These are phyloP conservation scores for Platysternon megacephalum DNA, from an alignment of 2,113 vertebrate genomes.

Conservation along the genomic window DNA sequence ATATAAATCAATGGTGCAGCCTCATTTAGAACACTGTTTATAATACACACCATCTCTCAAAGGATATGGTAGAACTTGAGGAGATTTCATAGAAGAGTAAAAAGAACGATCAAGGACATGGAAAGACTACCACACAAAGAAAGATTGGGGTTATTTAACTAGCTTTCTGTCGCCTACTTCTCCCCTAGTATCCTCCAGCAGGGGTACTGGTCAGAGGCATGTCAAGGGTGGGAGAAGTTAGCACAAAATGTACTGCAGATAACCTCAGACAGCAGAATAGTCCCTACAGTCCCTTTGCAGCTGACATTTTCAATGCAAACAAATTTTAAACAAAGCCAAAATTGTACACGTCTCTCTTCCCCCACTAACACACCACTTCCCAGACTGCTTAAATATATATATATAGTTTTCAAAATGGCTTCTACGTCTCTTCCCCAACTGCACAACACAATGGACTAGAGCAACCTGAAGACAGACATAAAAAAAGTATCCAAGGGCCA, in stretches of 20 bases:
- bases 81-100: background rate
- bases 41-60: background rate
- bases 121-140: background rate
- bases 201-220: background rate
- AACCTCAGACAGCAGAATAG: background rate
- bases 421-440: background rate
- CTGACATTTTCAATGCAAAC: background rate
- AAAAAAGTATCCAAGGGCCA: background rate
- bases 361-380: background rate
- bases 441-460: background rate
- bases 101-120: background rate
- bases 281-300: background rate
- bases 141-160: background rate
- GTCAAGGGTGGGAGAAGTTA: background rate
- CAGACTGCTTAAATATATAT: too few species aligned
- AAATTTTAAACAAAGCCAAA: background rate
- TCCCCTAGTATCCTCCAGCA: background rate
- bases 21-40: background rate
- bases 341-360: background rate
- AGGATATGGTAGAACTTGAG: background rate
- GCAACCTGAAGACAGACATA: too few species aligned
- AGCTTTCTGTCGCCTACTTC: background rate
- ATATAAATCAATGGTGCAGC: background rate
- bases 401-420: background rate
- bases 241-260: background rate